A percentile compares a stretch with the other conserved stretches of the same genome.
These are phyloP conservation scores for Micropoecilia bifurca DNA, from an alignment of 2,797 vertebrate genomes.

Conservation along the genomic window DNA sequence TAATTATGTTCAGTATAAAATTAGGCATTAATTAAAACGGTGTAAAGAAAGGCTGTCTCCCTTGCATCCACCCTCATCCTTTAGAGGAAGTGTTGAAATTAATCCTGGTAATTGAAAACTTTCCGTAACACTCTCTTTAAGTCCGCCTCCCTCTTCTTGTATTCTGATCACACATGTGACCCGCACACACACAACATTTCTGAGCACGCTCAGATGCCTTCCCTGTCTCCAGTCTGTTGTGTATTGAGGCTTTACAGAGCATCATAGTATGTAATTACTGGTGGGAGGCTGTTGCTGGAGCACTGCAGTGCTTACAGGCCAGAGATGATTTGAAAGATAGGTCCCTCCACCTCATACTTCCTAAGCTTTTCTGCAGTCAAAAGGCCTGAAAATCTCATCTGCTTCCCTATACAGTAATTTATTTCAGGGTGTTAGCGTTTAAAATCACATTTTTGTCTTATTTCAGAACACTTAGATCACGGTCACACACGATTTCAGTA, in stretches of 20 bases:
- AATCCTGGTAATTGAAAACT: conserved; percentile 40
- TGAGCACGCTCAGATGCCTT: conserved; percentile 29
- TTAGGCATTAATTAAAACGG: conserved; percentile 1
- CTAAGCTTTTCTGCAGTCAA: conserved; percentile 32
- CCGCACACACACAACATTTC: conserved; percentile 15
- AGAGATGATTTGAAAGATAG: conserved; percentile 43
- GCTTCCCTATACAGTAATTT: conserved; percentile 18
- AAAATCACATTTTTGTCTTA: conserved; percentile 3
- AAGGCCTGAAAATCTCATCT: conserved; percentile 29
- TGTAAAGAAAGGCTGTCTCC: neutral
- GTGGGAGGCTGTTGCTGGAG: conserved; percentile 51
- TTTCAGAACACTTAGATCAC: conserved; percentile 26
- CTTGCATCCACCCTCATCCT: conserved; percentile 11
- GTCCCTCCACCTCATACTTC: conserved; percentile 33
- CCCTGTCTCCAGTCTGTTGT: conserved; percentile 40
- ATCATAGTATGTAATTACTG: conserved; percentile 68
- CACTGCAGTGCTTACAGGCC: conserved; percentile 49
- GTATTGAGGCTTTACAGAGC: conserved; percentile 54
- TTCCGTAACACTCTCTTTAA: conserved; percentile 43
- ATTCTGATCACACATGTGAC: conserved; percentile 38
- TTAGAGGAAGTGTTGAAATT: conserved; percentile 33
- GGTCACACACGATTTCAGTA: conserved; percentile 25
- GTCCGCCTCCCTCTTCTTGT: conserved; percentile 28
- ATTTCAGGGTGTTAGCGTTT: neutral
- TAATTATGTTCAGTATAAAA: neutral